A percentile compares a stretch with the other conserved stretches of the same genome.
Evolutionary conservation across 2,888 invertebrate genomes (phyloP).

Genomic region (Metallyticus violacea): DNA sequence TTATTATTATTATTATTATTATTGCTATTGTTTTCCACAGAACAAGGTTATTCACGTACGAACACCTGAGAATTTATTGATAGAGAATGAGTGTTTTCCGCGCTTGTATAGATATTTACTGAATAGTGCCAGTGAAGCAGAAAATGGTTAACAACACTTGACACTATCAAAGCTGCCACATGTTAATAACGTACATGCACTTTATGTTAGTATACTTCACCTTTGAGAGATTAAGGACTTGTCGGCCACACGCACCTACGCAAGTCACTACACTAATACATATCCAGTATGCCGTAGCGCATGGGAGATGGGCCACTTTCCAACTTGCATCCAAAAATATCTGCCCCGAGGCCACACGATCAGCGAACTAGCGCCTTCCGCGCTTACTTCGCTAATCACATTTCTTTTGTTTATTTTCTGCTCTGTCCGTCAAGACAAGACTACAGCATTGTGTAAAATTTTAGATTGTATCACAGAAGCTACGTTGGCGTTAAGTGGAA

Average conservation of each 20-base stretch:
- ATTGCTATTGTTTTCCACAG: too few relatives aligned
- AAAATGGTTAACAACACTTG: neutral
- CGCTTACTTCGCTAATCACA: neutral
- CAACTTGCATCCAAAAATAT: neutral
- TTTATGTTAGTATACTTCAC: neutral
- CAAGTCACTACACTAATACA: neutral
- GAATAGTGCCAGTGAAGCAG: neutral
- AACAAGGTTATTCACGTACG: too few relatives aligned
- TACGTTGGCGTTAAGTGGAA: too few relatives aligned
- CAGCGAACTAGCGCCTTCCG: neutral
- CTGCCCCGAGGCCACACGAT: neutral
- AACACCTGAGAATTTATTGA: too few relatives aligned
- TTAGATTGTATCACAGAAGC: too few relatives aligned
- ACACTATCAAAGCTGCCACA: too few relatives aligned
- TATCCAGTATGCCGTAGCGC: neutral
- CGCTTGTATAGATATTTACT: too few relatives aligned
- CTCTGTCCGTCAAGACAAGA: too few relatives aligned
- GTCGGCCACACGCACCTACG: neutral
- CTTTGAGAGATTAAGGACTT: neutral
- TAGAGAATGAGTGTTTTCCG: too few relatives aligned
- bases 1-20: too few relatives aligned
- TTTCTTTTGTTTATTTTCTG: neutral
- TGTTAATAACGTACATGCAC: neutral
- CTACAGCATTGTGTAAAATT: too few relatives aligned
- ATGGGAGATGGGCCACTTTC: neutral